A percentile compares a stretch with the other conserved stretches of the same genome.
Evolutionary conservation across 2,888 invertebrate species (phyloP).

Genomic region (Netelia fuscicornis): DNA sequence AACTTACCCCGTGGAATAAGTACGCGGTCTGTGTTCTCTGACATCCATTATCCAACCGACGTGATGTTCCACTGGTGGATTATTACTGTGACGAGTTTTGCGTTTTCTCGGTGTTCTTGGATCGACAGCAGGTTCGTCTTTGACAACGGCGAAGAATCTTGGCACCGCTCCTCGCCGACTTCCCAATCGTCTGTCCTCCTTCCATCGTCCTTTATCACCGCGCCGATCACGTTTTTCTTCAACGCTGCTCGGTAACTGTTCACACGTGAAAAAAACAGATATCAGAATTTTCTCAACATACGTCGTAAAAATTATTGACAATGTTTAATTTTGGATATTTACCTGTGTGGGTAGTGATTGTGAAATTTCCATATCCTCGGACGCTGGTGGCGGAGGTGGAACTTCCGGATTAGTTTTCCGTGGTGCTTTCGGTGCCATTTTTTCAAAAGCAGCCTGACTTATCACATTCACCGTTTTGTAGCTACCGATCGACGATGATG

Average conservation of each 20-base stretch:
- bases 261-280: background rate
- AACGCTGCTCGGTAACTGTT: slow-evolving; percentile 64
- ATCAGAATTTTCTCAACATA: background rate
- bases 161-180: slow-evolving; percentile 88
- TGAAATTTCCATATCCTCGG: slow-evolving; percentile 79
- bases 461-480: slow-evolving; percentile 96
- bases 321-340: slow-evolving; percentile 18
- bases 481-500: slow-evolving; percentile 85
- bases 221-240: slow-evolving; percentile 78
- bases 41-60: slow-evolving; percentile 99
- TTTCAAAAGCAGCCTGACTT: slow-evolving; percentile 94
- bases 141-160: slow-evolving; percentile 97
- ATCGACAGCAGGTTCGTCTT: slow-evolving; percentile 89
- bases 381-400: slow-evolving; percentile 93
- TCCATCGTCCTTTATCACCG: slow-evolving; percentile 76
- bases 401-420: slow-evolving; percentile 90
- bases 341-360: slow-evolving; percentile 76
- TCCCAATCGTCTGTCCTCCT: slow-evolving; percentile 73
- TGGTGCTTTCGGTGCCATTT: slow-evolving; percentile 89
- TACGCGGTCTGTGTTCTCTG: slow-evolving; percentile 92
- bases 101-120: slow-evolving; percentile 92
- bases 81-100: slow-evolving; percentile 96
- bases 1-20: slow-evolving; percentile 90
- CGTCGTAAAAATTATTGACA: background rate
- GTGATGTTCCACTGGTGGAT: slow-evolving; percentile 97